Evolutionary conservation across 2,113 vertebrate species (phyloP).

Genomic region (Dasyornis broadbenti): DNA sequence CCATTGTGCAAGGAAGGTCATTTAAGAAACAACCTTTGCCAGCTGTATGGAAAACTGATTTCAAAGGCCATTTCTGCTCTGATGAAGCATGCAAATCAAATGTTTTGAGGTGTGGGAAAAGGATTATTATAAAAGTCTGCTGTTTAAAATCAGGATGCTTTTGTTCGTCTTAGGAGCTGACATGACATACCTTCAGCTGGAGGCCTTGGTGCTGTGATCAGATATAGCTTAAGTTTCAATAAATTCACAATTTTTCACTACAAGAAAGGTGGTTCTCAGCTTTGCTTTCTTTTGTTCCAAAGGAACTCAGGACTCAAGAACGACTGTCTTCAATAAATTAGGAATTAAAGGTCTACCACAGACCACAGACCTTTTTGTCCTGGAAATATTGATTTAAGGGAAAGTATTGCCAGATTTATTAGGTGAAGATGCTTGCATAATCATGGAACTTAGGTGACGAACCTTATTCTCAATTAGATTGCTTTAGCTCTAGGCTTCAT

Average conservation of each 20-base stretch:
- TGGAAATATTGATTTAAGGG: background rate
- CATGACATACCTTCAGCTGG: background rate
- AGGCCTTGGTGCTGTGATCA: background rate
- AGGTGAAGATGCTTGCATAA: background rate
- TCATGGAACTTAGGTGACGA: background rate
- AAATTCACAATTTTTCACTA: background rate
- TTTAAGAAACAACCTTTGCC: background rate
- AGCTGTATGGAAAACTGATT: background rate
- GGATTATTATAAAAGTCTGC: background rate
- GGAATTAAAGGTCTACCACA: background rate
- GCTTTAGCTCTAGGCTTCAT: background rate
- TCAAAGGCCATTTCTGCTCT: background rate
- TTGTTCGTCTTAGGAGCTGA: background rate
- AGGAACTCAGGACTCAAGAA: background rate
- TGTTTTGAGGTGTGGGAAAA: accelerated
- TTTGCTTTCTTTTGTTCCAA: background rate
- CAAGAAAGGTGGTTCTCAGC: background rate
- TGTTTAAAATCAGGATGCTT: background rate
- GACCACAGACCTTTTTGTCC: background rate
- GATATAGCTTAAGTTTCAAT: background rate
- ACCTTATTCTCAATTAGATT: background rate
- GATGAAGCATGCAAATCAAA: background rate
- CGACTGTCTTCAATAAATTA: background rate
- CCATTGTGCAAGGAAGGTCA: background rate
- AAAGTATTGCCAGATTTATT: background rate